phyloP scores from a whole-genome alignment of 1,140 invertebrate genomes.

The Drosophila navojoa region DNA sequence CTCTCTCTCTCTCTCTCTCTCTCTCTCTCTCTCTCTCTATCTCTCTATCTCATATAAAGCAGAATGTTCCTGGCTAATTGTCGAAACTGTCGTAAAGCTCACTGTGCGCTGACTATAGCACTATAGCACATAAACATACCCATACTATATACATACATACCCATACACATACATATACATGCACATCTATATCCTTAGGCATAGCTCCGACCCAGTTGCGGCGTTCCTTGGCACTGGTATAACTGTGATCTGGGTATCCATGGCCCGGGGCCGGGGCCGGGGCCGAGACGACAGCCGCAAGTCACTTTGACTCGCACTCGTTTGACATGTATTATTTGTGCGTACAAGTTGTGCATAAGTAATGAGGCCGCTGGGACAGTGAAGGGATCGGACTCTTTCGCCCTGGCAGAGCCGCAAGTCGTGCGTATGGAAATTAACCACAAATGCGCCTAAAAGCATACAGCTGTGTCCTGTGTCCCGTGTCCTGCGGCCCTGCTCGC shows the following conservation, averaged over 20 bases:
- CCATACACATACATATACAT: too few relatives aligned
- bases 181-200: too few relatives aligned
- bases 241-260: conserved; percentile 7
- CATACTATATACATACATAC: not conserved
- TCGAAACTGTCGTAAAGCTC: conserved; percentile 1
- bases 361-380: conserved; percentile 39
- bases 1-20: too few relatives aligned
- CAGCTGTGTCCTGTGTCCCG: conserved; percentile 35
- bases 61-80: conserved; percentile 8
- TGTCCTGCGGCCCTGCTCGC: conserved; percentile 22
- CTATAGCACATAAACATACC: not conserved
- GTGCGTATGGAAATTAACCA: conserved; percentile 58
- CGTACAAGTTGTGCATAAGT: conserved; percentile 76
- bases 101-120: conserved; percentile 37
- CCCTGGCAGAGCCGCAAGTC: conserved; percentile 27
- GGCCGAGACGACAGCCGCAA: conserved; percentile 36
- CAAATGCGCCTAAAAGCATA: conserved; percentile 58
- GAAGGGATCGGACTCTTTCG: conserved; percentile 19
- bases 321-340: conserved; percentile 77
- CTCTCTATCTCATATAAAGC: too few relatives aligned
- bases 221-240: not conserved
- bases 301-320: conserved; percentile 44
- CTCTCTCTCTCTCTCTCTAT: too few relatives aligned
- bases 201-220: too few relatives aligned
- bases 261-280: not conserved